Evolutionary conservation across 2,888 invertebrate genomes (phyloP), one percentile per base, ranked within the genome.

Genomic region (Andrena camellia): DNA sequence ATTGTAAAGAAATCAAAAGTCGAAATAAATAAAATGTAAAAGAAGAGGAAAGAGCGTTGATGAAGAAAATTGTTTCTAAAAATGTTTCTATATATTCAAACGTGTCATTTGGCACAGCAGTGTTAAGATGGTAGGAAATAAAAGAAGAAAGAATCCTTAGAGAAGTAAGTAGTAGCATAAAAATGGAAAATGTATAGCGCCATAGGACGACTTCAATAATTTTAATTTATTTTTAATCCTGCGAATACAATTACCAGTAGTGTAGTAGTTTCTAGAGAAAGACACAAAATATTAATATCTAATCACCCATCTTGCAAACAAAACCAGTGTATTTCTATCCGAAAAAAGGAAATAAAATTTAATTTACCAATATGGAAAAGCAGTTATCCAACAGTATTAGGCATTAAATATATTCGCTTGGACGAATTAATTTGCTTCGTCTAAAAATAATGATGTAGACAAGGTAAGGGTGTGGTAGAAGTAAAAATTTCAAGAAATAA

Each of bases 381-480:
- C 8, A 54, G 2, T 54, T 54, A 54, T 54, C 8, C 17, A 20
- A 54, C 54, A 33, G 2, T 23, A 23, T 26, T 50, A 29, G 20
- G 29, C 17, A 10, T 17, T 23, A 48, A 57, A 59, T 23, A 31
- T 66, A 29, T 23, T 48, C 26, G n/a, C 17, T 35, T 50, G 35
- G 23, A 7, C 10, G 13, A 20, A 33, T 50, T 54, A 54, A 71
- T 66, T 54, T 57, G 0, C 10, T 10, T 2, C 1, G 26, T 7
- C 54, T 52, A 75, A 42, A 59, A 63, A 42, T 26, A 2, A 20
- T 10, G 4, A 54, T 42, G 7, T 50, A 75, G 54, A 13, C 7
- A 33, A 26, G n/a, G 10, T 33, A 33, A n/a, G 31, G 17, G n/a
- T 20, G 42, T 60, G 31, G 70, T 70, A 70, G 59, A 70, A 31